Conservation (phyloP, 1,140 invertebrate species). For the Scaptomyza graminum region DNA sequence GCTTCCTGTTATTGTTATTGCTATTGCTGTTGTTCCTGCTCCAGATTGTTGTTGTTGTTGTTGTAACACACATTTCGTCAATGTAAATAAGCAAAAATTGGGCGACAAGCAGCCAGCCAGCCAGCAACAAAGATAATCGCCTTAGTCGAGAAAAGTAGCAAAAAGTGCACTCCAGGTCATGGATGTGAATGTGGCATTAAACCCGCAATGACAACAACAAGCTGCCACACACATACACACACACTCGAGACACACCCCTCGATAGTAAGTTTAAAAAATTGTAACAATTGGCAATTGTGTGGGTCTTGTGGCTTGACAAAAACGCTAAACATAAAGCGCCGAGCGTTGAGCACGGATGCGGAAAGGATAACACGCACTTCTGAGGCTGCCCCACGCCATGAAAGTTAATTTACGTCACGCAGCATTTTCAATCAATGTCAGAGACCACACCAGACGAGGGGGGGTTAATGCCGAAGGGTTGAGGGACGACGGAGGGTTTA, state of each 20-base stretch:
- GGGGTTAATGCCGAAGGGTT: neutral
- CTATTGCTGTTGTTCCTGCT: conserved; percentile 33
- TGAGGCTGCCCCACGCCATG: conserved; percentile 65
- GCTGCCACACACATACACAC: conserved; percentile 56
- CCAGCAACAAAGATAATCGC: conserved; percentile 69
- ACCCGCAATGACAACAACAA: conserved; percentile 78
- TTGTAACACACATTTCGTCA: conserved; percentile 74
- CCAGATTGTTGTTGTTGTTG: conserved; percentile 37
- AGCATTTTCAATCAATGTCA: conserved; percentile 83
- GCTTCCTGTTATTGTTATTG: conserved; percentile 78
- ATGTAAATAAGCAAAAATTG: conserved; percentile 75
- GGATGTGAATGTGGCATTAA: conserved; percentile 53
- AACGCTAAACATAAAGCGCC: conserved; percentile 32
- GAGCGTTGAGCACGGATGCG: conserved; percentile 27
- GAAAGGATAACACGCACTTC: conserved; percentile 80
- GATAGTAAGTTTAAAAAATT: conserved; percentile 68
- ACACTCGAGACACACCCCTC: conserved; percentile 17
- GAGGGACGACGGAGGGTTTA: neutral
- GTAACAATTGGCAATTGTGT: conserved; percentile 82
- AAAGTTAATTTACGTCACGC: conserved; percentile 82
- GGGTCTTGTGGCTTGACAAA: conserved; percentile 76
- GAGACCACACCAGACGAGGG: neutral
- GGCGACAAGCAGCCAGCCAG: conserved; percentile 60
- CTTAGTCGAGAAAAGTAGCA: conserved; percentile 53
- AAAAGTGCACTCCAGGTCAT: conserved; percentile 73